phyloP scores from a whole-genome alignment of 2,113 vertebrate species.

The Limanda limanda region DNA sequence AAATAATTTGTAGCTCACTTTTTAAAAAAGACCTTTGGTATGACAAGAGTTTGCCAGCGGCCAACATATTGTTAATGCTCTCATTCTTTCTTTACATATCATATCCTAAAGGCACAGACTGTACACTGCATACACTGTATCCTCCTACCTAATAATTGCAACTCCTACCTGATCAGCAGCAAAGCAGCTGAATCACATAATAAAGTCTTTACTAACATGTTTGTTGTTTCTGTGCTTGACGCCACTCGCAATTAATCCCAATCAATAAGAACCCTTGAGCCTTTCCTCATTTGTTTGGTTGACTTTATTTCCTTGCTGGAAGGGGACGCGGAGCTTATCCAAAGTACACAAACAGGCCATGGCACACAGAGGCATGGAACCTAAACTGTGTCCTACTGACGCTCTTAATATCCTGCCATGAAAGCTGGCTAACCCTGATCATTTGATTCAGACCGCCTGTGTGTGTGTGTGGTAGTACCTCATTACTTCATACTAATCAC shows the following conservation, averaged over 20 bases:
- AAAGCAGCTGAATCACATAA: slow-evolving; percentile 45
- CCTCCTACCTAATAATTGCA: slow-evolving; percentile 15
- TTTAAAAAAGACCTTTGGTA: not conserved
- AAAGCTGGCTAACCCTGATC: slow-evolving; percentile 77
- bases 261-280: slow-evolving; percentile 79
- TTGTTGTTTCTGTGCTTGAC: slow-evolving; percentile 66
- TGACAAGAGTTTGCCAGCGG: not conserved
- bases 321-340: slow-evolving; percentile 69
- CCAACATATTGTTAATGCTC: too few relatives aligned
- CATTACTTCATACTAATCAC: not conserved
- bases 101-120: slow-evolving; percentile 3
- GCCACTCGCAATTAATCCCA: slow-evolving; percentile 73
- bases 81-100: not conserved
- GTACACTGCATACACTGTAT: not conserved
- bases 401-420: slow-evolving; percentile 72
- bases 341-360: slow-evolving; percentile 81
- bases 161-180: not conserved
- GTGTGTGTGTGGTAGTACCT: not conserved
- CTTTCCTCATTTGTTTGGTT: slow-evolving; percentile 77
- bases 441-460: not conserved
- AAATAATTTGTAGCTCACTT: slow-evolving; percentile 33
- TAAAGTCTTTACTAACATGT: slow-evolving; percentile 55
- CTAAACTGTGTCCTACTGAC: slow-evolving; percentile 46
- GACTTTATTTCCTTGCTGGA: slow-evolving; percentile 71
- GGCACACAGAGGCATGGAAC: slow-evolving; percentile 31